These are phyloP conservation scores for Brachyrhaphis roseni DNA, from an alignment of 2,797 vertebrate genomes.

Conservation along the genomic window DNA sequence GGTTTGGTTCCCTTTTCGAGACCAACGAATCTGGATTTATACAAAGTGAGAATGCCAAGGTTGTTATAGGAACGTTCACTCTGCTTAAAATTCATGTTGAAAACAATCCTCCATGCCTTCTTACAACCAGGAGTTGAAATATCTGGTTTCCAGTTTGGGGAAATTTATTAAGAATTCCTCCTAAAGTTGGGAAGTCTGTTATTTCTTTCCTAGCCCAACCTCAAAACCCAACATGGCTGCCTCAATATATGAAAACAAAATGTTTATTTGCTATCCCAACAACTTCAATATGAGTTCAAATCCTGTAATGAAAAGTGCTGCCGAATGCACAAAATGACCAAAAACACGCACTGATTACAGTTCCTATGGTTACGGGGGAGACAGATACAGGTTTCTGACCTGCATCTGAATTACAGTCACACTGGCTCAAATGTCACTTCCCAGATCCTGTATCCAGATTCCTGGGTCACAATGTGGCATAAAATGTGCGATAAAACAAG, in stretches of 20 bases:
- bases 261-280: no score
- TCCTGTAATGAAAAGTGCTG: background rate
- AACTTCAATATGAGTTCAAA: no score
- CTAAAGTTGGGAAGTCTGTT: background rate
- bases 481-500: background rate
- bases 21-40: background rate
- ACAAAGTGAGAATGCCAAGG: background rate
- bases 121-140: background rate
- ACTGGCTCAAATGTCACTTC: background rate
- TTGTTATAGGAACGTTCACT: background rate
- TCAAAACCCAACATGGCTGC: background rate
- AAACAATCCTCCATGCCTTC: background rate
- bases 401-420: background rate
- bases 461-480: background rate
- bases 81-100: conserved; percentile 6
- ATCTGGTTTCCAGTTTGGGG: background rate
- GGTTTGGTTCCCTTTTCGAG: background rate
- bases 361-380: background rate
- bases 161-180: background rate
- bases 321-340: background rate
- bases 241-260: background rate
- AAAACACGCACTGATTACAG: background rate
- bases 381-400: background rate
- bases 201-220: background rate
- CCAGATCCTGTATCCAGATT: background rate